These are phyloP conservation scores for Grantiella picta DNA, from an alignment of 2,113 vertebrate genomes.

Conservation along the genomic window DNA sequence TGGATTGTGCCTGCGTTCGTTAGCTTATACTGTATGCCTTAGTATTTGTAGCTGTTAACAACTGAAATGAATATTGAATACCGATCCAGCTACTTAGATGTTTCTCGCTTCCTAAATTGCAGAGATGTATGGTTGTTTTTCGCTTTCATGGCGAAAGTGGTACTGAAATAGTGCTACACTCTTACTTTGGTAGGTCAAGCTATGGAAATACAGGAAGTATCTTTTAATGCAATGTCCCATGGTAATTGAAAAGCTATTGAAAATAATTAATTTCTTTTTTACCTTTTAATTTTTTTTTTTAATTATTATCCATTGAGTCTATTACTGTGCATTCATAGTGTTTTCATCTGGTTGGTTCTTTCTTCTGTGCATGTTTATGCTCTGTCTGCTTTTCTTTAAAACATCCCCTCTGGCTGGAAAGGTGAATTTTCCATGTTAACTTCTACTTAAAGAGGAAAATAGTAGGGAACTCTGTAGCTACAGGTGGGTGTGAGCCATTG, in stretches of 20 bases:
- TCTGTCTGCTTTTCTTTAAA: slow-evolving; percentile 16
- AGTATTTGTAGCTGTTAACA: not conserved
- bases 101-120: not conserved
- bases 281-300: not conserved
- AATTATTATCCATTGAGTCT: not conserved
- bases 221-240: not conserved
- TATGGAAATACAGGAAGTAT: not conserved
- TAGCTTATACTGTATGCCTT: not conserved
- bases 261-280: not conserved
- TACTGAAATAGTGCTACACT: not conserved
- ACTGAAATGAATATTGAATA: not conserved
- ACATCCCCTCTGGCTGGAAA: not conserved
- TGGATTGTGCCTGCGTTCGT: not conserved
- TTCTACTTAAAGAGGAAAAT: slow-evolving; percentile 11
- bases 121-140: not conserved
- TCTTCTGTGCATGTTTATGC: slow-evolving; percentile 11
- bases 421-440: slow-evolving; percentile 2
- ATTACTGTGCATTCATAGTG: not conserved
- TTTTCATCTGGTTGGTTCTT: slow-evolving; percentile 23
- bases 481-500: not conserved
- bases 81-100: not conserved
- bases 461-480: not conserved
- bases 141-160: not conserved
- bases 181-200: not conserved
- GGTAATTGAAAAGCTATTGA: not conserved